A percentile compares a stretch with the other conserved stretches of the same genome.
Evolutionary conservation across 2,113 vertebrate genomes (phyloP).

Genomic region (Myanophis thanlyinensis): DNA sequence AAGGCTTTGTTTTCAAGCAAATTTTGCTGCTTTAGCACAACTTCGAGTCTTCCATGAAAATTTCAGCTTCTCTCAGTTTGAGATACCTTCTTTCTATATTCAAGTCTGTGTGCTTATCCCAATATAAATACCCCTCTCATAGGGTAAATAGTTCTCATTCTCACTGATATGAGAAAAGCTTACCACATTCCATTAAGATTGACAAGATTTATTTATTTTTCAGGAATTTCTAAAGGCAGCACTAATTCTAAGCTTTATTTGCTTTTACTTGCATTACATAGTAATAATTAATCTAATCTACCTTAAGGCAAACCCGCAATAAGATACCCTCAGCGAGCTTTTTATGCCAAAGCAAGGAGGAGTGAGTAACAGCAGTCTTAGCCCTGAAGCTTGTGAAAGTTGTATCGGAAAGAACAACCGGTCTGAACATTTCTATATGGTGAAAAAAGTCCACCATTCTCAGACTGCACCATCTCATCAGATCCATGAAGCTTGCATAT

Average conservation of each 20-base stretch:
- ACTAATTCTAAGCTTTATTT: slow-evolving; percentile 79
- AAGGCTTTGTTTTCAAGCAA: slow-evolving; percentile 73
- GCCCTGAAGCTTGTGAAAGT: slow-evolving; percentile 78
- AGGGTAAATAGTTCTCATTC: slow-evolving; percentile 67
- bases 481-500: slow-evolving; percentile 72
- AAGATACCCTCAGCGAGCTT: slow-evolving; percentile 74
- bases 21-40: slow-evolving; percentile 75
- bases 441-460: slow-evolving; percentile 72
- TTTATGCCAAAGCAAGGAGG: slow-evolving; percentile 78
- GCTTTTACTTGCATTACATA: slow-evolving; percentile 81
- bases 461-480: slow-evolving; percentile 73
- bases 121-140: slow-evolving; percentile 68
- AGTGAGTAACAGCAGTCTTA: slow-evolving; percentile 75
- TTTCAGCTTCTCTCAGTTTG: slow-evolving; percentile 74
- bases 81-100: slow-evolving; percentile 74
- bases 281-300: slow-evolving; percentile 85
- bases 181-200: slow-evolving; percentile 64
- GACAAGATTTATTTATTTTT: slow-evolving; percentile 63
- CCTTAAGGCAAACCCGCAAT: slow-evolving; percentile 80
- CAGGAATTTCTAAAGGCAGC: slow-evolving; percentile 72
- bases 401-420: slow-evolving; percentile 70
- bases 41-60: slow-evolving; percentile 67
- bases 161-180: slow-evolving; percentile 65
- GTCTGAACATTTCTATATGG: slow-evolving; percentile 67
- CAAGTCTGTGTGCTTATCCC: slow-evolving; percentile 58